A percentile compares a stretch with the other conserved stretches of the same genome.
These are phyloP conservation scores for Drosophila cognata DNA, from an alignment of 2,888 invertebrate species.

Conservation along the genomic window DNA sequence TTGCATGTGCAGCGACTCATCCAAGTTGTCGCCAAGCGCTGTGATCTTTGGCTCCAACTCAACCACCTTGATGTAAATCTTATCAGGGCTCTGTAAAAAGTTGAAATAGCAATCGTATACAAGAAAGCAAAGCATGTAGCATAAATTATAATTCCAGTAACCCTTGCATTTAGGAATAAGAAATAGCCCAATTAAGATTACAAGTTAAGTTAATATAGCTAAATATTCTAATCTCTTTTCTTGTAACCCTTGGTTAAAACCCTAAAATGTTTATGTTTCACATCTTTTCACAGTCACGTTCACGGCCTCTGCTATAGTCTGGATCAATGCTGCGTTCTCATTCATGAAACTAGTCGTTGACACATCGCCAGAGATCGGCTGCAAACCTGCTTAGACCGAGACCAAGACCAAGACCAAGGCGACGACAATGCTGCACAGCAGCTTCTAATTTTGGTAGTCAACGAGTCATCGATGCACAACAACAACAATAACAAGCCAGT, in stretches of 20 bases:
- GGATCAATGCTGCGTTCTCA: slow-evolving; percentile 53
- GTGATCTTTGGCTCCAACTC: slow-evolving; percentile 94
- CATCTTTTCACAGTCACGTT: slow-evolving; percentile 51
- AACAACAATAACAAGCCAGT: slow-evolving; percentile 16
- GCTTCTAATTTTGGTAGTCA: slow-evolving; percentile 76
- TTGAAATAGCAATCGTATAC: slow-evolving; percentile 11
- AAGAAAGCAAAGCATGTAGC: slow-evolving; percentile 6
- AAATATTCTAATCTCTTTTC: slow-evolving; percentile 1
- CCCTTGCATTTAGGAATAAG: background rate
- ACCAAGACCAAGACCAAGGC: slow-evolving; percentile 19
- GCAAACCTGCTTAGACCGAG: slow-evolving; percentile 65
- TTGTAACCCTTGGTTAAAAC: slow-evolving; percentile 20
- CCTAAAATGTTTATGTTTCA: slow-evolving; percentile 21
- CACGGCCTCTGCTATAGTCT: slow-evolving; percentile 23
- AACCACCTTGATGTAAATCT: slow-evolving; percentile 93
- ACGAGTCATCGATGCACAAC: slow-evolving; percentile 43
- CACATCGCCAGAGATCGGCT: slow-evolving; percentile 50
- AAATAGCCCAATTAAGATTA: background rate
- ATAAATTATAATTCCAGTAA: background rate
- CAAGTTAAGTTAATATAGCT: background rate
- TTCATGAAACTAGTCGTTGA: slow-evolving; percentile 73
- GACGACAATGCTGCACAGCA: slow-evolving; percentile 60
- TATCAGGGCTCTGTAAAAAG: slow-evolving; percentile 90
- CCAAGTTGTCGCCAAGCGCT: slow-evolving; percentile 90
- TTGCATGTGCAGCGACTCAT: slow-evolving; percentile 91